A percentile compares a stretch with the other conserved stretches of the same genome.
phyloP scores from a whole-genome alignment of 1,140 invertebrate genomes.

The Pseudomyrmex pallidus region DNA sequence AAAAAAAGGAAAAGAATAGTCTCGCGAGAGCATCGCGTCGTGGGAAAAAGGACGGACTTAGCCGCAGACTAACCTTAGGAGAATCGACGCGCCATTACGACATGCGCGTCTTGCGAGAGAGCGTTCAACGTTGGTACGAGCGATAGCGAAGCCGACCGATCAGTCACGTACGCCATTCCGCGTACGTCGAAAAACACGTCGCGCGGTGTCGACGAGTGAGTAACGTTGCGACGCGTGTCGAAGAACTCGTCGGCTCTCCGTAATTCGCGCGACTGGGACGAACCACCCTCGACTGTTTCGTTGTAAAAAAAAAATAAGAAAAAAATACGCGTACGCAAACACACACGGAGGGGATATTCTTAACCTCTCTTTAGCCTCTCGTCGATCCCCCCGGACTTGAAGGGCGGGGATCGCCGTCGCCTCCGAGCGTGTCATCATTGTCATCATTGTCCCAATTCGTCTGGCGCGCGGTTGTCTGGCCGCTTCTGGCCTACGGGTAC shows the following conservation, averaged over 20 bases:
- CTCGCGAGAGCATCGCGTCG: background rate
- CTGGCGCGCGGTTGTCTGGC: constrained; percentile 69
- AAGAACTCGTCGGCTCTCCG: background rate
- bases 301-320: background rate
- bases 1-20: background rate
- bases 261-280: no score
- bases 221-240: background rate
- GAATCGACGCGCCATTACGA: constrained; percentile 78
- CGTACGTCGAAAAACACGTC: constrained; percentile 69
- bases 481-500: constrained; percentile 47
- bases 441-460: constrained; percentile 72
- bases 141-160: constrained; percentile 71
- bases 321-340: constrained; percentile 29
- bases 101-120: constrained; percentile 79
- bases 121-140: constrained; percentile 64
- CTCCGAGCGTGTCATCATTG: constrained; percentile 21
- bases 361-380: constrained; percentile 70
- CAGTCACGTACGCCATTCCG: constrained; percentile 76
- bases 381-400: constrained; percentile 32
- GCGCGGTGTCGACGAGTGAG: constrained; percentile 39
- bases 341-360: constrained; percentile 64
- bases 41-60: constrained; percentile 38
- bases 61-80: constrained; percentile 65
- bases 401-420: constrained; percentile 66
- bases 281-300: background rate